phyloP scores from a whole-genome alignment of 2,888 invertebrate species.

The Pantelozetes paolii region DNA sequence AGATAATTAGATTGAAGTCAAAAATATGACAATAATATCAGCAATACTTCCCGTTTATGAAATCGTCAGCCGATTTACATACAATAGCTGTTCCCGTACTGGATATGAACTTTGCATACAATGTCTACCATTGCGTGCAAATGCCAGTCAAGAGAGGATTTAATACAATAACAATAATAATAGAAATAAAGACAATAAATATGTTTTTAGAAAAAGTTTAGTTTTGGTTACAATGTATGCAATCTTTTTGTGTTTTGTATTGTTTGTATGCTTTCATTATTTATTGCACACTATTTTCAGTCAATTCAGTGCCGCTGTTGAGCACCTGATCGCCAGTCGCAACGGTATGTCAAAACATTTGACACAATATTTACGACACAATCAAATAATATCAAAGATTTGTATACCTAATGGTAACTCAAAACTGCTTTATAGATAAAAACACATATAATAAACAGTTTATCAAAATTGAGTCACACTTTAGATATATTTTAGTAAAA shows the following conservation, averaged over 20 bases:
- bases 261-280: no score
- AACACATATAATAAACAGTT: no score
- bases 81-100: background rate
- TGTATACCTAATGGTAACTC: no score
- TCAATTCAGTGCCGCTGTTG: no score
- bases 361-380: no score
- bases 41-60: conserved; percentile 31
- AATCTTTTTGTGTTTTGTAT: background rate
- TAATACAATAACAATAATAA: background rate
- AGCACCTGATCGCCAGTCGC: no score
- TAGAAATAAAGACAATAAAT: background rate
- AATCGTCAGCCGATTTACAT: conserved; percentile 26
- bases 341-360: no score
- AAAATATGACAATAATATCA: conserved; percentile 24
- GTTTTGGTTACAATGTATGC: background rate
- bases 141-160: conserved; percentile 18
- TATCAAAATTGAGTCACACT: no score
- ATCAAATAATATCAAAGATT: no score
- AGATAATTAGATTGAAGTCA: background rate
- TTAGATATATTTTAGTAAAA: no score
- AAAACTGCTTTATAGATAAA: no score
- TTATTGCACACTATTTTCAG: no score
- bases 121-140: conserved; percentile 16
- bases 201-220: background rate
- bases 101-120: background rate